These are phyloP conservation scores for Gorilla gorilla DNA, from an alignment of 2,113 vertebrate genomes.

Conservation along the genomic window DNA sequence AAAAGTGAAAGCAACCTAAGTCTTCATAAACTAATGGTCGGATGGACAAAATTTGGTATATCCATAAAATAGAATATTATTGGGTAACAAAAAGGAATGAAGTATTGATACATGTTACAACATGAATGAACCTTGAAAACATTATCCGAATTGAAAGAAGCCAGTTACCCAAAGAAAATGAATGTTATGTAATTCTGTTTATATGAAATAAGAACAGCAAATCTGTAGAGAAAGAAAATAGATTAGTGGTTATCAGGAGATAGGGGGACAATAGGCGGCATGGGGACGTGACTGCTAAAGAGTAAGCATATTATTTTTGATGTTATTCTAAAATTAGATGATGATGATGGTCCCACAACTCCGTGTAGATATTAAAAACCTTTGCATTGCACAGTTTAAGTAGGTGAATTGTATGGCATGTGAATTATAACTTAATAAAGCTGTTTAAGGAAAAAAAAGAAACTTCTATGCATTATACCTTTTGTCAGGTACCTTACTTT, in stretches of 20 bases:
- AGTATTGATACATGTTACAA: background rate
- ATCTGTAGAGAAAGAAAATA: background rate
- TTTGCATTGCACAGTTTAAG: background rate
- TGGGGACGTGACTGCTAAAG: accelerated
- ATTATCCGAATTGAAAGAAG: background rate
- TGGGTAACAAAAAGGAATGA: background rate
- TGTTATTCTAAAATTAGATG: background rate
- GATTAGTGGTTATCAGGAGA: background rate
- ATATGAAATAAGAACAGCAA: background rate
- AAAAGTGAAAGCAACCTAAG: background rate
- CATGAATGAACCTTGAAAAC: background rate
- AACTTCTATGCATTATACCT: background rate
- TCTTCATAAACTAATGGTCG: background rate
- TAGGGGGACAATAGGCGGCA: accelerated
- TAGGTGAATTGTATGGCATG: background rate
- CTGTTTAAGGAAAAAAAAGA: background rate
- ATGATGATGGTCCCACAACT: background rate
- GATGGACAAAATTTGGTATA: background rate
- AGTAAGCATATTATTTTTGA: background rate
- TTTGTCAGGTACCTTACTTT: background rate
- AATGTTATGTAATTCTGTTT: background rate
- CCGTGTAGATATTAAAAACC: background rate
- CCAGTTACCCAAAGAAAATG: background rate
- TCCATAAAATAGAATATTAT: background rate
- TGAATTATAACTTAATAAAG: background rate